Evolutionary conservation across 2,113 vertebrate species (phyloP).

Genomic region (Natator depressus): DNA sequence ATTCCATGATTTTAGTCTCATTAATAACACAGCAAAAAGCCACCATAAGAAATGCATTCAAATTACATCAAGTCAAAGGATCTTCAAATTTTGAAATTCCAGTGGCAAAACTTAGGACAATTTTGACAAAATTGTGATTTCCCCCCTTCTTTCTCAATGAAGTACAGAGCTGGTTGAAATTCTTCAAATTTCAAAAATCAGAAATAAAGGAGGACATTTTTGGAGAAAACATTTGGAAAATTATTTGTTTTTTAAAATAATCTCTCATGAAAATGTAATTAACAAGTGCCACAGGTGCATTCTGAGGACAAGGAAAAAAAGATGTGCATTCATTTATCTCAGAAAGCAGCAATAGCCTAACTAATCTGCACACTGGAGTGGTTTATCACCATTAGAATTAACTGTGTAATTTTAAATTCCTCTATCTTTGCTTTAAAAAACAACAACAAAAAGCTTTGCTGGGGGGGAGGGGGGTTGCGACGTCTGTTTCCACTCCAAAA

Average conservation of each 20-base stretch:
- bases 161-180: neutral
- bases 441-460: neutral
- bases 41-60: rapidly evolving
- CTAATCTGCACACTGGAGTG: neutral
- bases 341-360: neutral
- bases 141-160: neutral
- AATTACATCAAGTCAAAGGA: neutral
- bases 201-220: neutral
- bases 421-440: neutral
- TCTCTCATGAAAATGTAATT: neutral
- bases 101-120: neutral
- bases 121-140: neutral
- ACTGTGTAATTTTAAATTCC: neutral
- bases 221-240: neutral
- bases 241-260: neutral
- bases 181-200: neutral
- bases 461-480: neutral
- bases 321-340: neutral
- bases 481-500: neutral
- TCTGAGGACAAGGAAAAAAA: neutral
- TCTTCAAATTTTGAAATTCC: neutral
- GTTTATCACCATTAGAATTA: neutral
- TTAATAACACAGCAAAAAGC: neutral
- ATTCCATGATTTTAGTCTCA: neutral
- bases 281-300: neutral